A percentile compares a stretch with the other conserved stretches of the same genome.
Conservation (phyloP, 2,888 invertebrate genomes). For the Cheilosia urbana region DNA sequence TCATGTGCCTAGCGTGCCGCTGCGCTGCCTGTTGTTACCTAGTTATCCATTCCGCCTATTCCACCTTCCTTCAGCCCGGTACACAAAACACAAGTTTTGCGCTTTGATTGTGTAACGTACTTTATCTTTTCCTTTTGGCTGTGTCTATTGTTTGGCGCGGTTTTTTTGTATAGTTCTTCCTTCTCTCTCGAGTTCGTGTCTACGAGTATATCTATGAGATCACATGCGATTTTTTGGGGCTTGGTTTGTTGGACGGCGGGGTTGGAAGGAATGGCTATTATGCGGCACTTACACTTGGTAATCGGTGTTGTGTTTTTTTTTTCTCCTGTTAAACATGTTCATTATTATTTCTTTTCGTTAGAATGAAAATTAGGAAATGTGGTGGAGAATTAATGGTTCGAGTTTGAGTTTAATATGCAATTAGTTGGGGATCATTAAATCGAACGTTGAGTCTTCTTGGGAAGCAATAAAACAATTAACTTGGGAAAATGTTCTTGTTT, state of each 20-base stretch:
- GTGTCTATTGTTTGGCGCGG: conserved; percentile 56
- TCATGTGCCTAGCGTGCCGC: conserved; percentile 70
- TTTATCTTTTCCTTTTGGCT: conserved; percentile 42
- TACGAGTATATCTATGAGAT: conserved; percentile 48
- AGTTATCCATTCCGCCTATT: conserved; percentile 55
- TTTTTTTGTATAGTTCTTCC: not conserved
- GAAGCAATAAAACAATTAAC: not conserved
- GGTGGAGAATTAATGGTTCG: conserved; percentile 54
- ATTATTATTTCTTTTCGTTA: conserved; percentile 37
- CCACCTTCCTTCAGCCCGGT: conserved; percentile 5
- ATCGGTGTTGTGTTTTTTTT: conserved; percentile 38
- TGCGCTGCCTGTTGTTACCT: conserved; percentile 65
- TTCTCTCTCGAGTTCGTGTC: conserved; percentile 5
- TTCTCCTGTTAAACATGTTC: conserved; percentile 43
- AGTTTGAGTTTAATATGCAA: conserved; percentile 52
- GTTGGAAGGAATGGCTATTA: conserved; percentile 61
- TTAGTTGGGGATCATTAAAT: conserved; percentile 66
- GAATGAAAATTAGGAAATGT: conserved; percentile 24
- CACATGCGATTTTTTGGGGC: conserved; percentile 50
- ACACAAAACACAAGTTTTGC: conserved; percentile 14
- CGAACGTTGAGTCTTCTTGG: conserved; percentile 33
- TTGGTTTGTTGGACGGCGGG: conserved; percentile 24
- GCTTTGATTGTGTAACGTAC: conserved; percentile 67
- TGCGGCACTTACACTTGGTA: conserved; percentile 68
- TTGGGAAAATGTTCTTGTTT: not conserved